phyloP scores from a whole-genome alignment of 2,888 invertebrate genomes.

The Atrina japonica region DNA sequence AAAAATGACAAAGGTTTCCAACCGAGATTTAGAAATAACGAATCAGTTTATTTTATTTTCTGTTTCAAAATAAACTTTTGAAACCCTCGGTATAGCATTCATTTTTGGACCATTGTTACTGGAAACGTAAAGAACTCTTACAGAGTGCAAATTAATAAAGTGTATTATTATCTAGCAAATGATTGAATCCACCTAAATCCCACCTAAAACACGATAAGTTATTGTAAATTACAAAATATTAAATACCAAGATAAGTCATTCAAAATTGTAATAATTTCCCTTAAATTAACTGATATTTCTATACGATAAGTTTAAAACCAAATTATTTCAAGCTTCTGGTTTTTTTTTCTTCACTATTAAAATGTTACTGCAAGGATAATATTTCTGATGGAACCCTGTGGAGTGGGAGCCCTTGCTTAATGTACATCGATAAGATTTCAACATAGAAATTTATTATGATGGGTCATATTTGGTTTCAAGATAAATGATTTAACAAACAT shows the following conservation, averaged over 20 bases:
- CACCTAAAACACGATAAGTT: background rate
- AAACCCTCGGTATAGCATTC: no score
- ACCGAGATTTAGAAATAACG: no score
- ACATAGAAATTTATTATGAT: conserved; percentile 40
- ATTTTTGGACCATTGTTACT: no score
- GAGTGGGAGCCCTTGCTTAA: conserved; percentile 28
- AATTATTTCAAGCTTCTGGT: conserved; percentile 7
- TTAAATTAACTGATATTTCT: background rate
- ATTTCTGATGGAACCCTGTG: conserved; percentile 21
- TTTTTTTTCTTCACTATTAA: conserved; percentile 33
- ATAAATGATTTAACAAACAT: conserved; percentile 44
- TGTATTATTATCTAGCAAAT: no score
- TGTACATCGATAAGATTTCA: conserved; percentile 36
- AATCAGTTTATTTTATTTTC: no score
- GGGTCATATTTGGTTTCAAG: conserved; percentile 43
- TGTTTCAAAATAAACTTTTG: no score
- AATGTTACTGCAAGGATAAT: conserved; percentile 37
- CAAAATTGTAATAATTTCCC: background rate
- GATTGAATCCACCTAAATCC: no score
- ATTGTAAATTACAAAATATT: background rate
- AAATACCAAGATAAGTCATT: conserved; percentile 1
- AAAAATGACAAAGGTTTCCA: no score
- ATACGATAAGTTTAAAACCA: conserved; percentile 7
- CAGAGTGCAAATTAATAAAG: no score
- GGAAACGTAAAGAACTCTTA: no score